phyloP scores from a whole-genome alignment of 2,888 invertebrate species.

The Stratiomys singularior region DNA sequence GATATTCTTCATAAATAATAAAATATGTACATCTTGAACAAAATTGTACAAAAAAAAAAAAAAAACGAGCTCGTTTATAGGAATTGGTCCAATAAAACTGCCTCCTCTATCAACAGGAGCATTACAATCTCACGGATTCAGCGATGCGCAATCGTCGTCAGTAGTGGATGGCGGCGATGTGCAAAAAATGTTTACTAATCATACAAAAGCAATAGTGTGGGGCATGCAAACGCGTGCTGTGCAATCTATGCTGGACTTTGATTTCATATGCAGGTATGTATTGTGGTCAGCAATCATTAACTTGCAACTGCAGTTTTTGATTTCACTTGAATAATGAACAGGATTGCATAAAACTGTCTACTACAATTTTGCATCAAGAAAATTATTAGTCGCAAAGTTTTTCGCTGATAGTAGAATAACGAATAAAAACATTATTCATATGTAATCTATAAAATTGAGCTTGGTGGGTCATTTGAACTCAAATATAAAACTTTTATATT shows the following conservation, averaged over 20 bases:
- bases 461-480: too few relatives aligned
- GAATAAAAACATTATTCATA: too few relatives aligned
- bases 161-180: constrained; percentile 55
- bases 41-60: not conserved
- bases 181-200: constrained; percentile 78
- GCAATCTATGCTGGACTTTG: constrained; percentile 70
- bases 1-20: constrained; percentile 25
- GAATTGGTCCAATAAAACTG: constrained; percentile 64
- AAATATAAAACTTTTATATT: too few relatives aligned
- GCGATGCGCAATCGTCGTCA: constrained; percentile 19
- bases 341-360: too few relatives aligned
- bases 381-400: too few relatives aligned
- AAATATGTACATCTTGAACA: not conserved
- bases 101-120: constrained; percentile 66
- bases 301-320: too few relatives aligned
- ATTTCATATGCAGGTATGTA: constrained; percentile 65
- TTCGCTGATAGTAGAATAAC: too few relatives aligned
- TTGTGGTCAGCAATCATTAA: not conserved
- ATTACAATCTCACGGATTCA: constrained; percentile 53
- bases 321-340: too few relatives aligned
- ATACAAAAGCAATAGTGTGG: constrained; percentile 96
- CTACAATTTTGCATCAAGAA: too few relatives aligned
- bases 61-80: constrained; percentile 11
- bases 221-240: constrained; percentile 99
- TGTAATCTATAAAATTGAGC: too few relatives aligned